These are phyloP conservation scores for Penaeus chinensis DNA, from an alignment of 1,140 invertebrate genomes.

Conservation along the genomic window DNA sequence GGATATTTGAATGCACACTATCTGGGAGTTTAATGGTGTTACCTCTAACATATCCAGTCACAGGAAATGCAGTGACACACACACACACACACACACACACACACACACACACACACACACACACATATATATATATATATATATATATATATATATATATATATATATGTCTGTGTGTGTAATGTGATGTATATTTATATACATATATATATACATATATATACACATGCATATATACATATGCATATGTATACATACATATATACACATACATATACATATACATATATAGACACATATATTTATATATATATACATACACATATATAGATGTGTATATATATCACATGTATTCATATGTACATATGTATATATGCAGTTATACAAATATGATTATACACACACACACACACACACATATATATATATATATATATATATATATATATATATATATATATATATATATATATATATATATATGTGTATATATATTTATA, in stretches of 20 bases:
- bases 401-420: not conserved
- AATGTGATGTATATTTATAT: too few species aligned
- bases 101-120: too few species aligned
- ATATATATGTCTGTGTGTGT: too few species aligned
- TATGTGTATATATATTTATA: not conserved
- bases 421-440: not conserved
- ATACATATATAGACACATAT: not conserved
- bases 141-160: too few species aligned
- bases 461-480: not conserved
- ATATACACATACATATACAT: not conserved
- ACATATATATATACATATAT: not conserved
- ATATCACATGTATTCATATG: not conserved
- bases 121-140: too few species aligned
- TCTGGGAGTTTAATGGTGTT: too few species aligned
- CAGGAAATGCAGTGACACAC: too few species aligned
- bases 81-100: too few species aligned
- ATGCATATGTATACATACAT: not conserved
- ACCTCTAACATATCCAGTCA: too few species aligned
- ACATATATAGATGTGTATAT: not conserved
- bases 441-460: slow-evolving; percentile 6
- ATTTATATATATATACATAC: slow-evolving; percentile 2
- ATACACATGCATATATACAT: not conserved
- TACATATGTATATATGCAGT: not conserved
- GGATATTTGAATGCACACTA: too few species aligned
- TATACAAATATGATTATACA: not conserved